Evolutionary conservation across 1,140 invertebrate genomes (phyloP), one percentile per base, ranked within the genome.

Genomic region (Adoxophyes honmai): DNA sequence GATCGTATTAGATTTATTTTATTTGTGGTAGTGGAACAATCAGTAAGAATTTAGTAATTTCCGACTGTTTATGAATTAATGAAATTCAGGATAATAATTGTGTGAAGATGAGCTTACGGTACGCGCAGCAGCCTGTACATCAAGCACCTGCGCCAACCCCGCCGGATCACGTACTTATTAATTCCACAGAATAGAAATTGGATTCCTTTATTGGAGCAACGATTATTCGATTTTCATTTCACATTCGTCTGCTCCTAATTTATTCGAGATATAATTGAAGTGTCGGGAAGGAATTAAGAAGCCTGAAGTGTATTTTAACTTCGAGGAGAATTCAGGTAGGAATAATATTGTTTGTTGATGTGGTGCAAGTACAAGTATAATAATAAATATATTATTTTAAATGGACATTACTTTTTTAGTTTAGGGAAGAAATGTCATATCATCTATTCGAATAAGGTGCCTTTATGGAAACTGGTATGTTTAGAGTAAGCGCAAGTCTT

Each of bases 131-230:
- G 21, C 48, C 42, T 59, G 35, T 38, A 52, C 13, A n/a, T 21
- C 16, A 16, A 21, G 34, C 33, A 51, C 39, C 39, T 62, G 55
- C 64, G 65, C 62, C 67, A 67, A 62, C 59, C 56, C 55, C 15
- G 16, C 10, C 53, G 59, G 61, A 63, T 70, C 68, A 60, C 60
- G 55, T 55, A 59, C 70, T 68, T 76, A 72, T 73, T 76, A 73
- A 76, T 72, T 71, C 65, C 53, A 51, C 42, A 60, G 63, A 68
- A 76, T 72, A 73, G 70, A 70, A 70, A 76, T 72, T 73, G 69
- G 60, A 73, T 73, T 71, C 73, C 62, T 55, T 76, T 72, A 72
- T 76, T 71, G 68, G 52, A 60, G 53, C 54, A 64, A 66, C 70
- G 68, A 71, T 76, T 76, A 71, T 69, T 62, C 65, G 64, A 62